These are phyloP conservation scores for Toxotes lorentzi DNA, from an alignment of 2,797 vertebrate species.

Conservation along the genomic window DNA sequence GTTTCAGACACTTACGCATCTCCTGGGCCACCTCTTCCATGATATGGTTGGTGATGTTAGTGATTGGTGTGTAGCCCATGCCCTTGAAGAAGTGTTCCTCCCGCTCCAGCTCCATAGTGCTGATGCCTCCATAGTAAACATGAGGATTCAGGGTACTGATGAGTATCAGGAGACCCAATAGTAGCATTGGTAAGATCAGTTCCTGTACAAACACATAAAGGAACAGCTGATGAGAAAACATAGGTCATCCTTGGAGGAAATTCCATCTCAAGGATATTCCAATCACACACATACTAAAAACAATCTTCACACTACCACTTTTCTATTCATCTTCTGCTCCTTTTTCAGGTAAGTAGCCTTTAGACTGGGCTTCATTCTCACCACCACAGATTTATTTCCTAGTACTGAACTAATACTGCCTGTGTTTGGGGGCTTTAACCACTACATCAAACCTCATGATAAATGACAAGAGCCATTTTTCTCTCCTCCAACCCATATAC, in stretches of 20 bases:
- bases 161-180: conserved; percentile 84
- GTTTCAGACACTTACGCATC: conserved; percentile 75
- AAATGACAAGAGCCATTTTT: not conserved
- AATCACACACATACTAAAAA: too few relatives aligned
- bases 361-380: not conserved
- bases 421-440: not conserved
- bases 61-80: conserved; percentile 92
- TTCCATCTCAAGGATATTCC: too few relatives aligned
- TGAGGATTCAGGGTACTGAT: conserved; percentile 87
- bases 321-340: not conserved
- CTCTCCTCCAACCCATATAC: not conserved
- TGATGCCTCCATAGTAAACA: conserved; percentile 82
- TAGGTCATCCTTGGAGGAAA: not conserved
- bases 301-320: not conserved
- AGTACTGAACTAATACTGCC: not conserved
- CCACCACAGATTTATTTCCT: not conserved
- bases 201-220: conserved; percentile 72
- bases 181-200: conserved; percentile 83
- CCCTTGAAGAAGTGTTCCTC: conserved; percentile 70
- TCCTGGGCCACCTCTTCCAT: conserved; percentile 90
- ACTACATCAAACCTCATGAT: not conserved
- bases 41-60: conserved; percentile 86
- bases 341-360: not conserved
- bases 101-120: conserved; percentile 78
- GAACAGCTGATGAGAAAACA: conserved; percentile 4